Evolutionary conservation across 1,140 invertebrate genomes (phyloP), one percentile per base, ranked within the genome.

Genomic region (Drosophila malerkotliana): DNA sequence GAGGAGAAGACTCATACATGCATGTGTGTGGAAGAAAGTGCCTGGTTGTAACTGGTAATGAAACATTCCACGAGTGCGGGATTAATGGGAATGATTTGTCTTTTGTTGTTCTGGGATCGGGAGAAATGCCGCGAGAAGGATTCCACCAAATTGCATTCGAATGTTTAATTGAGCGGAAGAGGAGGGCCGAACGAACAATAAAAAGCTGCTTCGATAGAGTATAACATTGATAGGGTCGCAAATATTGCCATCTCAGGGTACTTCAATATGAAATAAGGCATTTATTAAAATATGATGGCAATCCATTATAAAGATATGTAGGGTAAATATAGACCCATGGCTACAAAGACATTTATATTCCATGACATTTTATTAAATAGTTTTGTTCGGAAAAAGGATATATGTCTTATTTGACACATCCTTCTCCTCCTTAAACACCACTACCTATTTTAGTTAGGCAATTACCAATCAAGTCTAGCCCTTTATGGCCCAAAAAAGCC

Each of bases 81-180:
- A 90, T 90, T 90, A 90, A 90, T 90, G 74, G 89, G 66, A 63
- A 79, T 80, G 80, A 90, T 89, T 90, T 90, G 78, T 90, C 88
- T 90, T 90, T 88, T 90, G 77, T 81, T 89, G 52, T 75, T 37
- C 4, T 69, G 48, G 41, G 37, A 37, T 18, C 21, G 48, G 58
- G 51, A 54, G 60, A 47, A 49, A 72, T 54, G 53, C 45, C 28
- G 37, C 57, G 52, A 24, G 53, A 66, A 55, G 56, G 57, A 66
- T 55, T 62, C 56, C 62, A 52, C 41, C 64, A 84, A 78, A 84
- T 80, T 89, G 84, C 80, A 80, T 74, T 85, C 67, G 77, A 89
- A 72, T 75, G 77, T 76, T 89, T 57, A 89, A 89, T 89, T 85
- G 77, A 78, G 74, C 85, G 80, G 83, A 87, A 87, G 61, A 72